Conservation (phyloP, 2,113 vertebrate species). For the Haplotaxodon microlepis region DNA sequence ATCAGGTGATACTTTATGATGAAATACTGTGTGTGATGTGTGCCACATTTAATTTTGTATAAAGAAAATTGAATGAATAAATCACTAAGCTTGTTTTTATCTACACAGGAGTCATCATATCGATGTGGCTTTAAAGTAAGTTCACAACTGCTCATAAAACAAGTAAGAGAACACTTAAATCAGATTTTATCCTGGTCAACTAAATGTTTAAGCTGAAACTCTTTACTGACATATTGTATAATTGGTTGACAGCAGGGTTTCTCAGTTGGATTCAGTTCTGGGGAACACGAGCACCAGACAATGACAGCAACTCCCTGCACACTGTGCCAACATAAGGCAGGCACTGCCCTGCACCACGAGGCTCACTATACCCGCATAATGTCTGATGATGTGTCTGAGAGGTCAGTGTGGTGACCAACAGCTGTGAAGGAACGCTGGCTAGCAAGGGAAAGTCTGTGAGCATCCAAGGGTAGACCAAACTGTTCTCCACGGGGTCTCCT, state of each 20-base stretch:
- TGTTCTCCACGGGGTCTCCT: not conserved
- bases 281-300: not conserved
- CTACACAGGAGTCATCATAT: not conserved
- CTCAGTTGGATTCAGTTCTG: not conserved
- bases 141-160: not conserved
- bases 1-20: not conserved
- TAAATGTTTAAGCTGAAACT: not conserved
- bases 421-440: not conserved
- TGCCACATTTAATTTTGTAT: not conserved
- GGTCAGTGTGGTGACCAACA: not conserved
- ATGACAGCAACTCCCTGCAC: not conserved
- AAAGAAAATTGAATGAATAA: not conserved
- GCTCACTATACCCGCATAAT: rapidly evolving
- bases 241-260: rapidly evolving
- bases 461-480: not conserved
- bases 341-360: rapidly evolving
- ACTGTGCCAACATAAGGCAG: not conserved
- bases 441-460: not conserved
- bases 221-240: not conserved
- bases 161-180: rapidly evolving
- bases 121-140: rapidly evolving
- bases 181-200: not conserved
- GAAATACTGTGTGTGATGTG: not conserved
- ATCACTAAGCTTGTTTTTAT: not conserved
- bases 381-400: rapidly evolving